phyloP scores from a whole-genome alignment of 2,888 invertebrate species.

The Creontiades dilutus region DNA sequence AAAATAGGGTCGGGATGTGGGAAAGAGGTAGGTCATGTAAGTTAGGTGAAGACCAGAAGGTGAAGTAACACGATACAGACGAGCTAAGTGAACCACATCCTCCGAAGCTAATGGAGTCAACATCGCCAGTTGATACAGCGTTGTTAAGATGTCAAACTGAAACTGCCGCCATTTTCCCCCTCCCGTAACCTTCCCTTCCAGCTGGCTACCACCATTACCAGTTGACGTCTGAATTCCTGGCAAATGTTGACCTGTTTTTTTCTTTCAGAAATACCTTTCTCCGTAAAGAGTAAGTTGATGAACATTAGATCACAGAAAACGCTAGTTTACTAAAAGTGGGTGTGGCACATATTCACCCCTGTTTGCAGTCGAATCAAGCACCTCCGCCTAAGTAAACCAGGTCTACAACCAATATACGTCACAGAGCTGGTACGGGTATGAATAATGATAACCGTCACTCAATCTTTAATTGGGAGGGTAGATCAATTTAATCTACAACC shows the following conservation, averaged over 20 bases:
- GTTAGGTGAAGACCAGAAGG: not conserved
- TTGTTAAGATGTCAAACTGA: constrained; percentile 45
- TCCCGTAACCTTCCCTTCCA: not conserved
- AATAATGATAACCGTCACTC: no score
- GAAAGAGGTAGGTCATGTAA: not conserved
- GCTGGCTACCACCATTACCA: not conserved
- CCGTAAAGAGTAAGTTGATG: no score
- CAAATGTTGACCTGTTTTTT: not conserved
- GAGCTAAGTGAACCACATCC: constrained; percentile 48
- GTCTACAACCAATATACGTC: no score
- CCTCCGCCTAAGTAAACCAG: no score
- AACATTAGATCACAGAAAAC: not conserved
- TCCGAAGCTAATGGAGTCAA: constrained; percentile 44
- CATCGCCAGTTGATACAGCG: constrained; percentile 33
- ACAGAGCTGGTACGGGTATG: no score
- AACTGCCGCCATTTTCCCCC: not conserved
- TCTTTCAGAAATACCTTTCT: not conserved
- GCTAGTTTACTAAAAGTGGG: no score
- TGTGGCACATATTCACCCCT: no score
- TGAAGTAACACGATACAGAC: not conserved
- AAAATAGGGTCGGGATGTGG: not conserved
- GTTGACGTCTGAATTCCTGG: not conserved
- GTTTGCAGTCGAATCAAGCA: no score
- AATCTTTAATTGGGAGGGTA: no score
- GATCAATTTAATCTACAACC: no score